These are phyloP conservation scores for Crotalus tigris DNA, from an alignment of 2,113 vertebrate genomes.

Conservation along the genomic window DNA sequence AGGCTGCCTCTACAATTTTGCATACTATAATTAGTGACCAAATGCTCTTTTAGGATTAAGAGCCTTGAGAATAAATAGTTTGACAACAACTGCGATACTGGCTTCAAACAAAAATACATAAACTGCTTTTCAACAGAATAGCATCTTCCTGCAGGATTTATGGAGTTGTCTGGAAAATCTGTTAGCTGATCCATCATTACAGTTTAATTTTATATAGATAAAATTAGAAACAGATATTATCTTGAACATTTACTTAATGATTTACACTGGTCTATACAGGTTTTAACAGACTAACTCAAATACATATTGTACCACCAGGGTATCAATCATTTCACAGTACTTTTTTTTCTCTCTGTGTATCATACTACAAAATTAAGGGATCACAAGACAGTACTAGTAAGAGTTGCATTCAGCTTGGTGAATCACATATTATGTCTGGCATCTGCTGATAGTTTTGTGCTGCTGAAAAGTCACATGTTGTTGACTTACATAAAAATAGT, in stretches of 20 bases:
- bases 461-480: not conserved
- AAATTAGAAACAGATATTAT: not conserved
- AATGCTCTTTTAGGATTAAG: constrained; percentile 24
- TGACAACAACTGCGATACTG: not conserved
- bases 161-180: not conserved
- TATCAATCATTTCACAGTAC: not conserved
- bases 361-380: not conserved
- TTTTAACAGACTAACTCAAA: not conserved
- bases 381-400: not conserved
- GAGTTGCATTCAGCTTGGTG: not conserved
- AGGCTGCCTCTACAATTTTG: not conserved
- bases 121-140: not conserved
- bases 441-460: not conserved
- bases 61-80: constrained; percentile 28
- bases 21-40: constrained; percentile 27
- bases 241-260: not conserved
- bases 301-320: not conserved
- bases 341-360: not conserved
- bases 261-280: not conserved
- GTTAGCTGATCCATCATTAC: not conserved
- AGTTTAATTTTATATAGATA: not conserved
- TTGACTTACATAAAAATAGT: not conserved
- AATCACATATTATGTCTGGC: not conserved
- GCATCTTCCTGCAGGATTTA: not conserved
- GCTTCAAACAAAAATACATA: not conserved